Percentiles rank a stretch among this genome's conserved stretches.
phyloP scores from a whole-genome alignment of 1,140 invertebrate species.

The Ceratosolen solmsi region DNA sequence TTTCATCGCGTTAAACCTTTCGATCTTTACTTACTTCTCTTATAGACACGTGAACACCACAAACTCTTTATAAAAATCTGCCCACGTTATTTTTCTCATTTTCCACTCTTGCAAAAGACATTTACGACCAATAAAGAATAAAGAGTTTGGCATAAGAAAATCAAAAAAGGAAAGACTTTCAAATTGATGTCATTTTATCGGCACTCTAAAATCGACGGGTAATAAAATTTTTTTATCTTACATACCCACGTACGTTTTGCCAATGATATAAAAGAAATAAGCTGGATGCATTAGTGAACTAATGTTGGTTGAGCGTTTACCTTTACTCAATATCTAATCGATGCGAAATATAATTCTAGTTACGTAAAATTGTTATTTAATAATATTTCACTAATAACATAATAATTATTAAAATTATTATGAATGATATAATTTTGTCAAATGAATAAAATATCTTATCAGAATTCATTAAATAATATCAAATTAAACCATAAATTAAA shows the following conservation, averaged over 20 bases:
- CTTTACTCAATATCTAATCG: no score
- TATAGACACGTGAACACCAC: background rate
- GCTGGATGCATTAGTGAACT: background rate
- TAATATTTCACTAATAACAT: no score
- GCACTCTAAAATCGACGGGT: constrained; percentile 1
- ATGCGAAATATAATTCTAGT: no score
- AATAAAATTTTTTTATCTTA: constrained; percentile 33
- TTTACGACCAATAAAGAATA: constrained; percentile 39
- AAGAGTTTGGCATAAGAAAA: background rate
- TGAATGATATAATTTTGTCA: no score
- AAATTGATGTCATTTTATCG: constrained; percentile 14
- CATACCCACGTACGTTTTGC: background rate
- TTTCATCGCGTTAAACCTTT: background rate
- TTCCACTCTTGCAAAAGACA: background rate
- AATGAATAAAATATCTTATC: no score
- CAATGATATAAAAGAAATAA: background rate
- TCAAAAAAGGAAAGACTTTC: constrained; percentile 13
- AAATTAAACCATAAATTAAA: no score
- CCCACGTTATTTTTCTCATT: background rate
- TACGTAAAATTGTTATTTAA: no score
- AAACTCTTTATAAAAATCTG: constrained; percentile 11
- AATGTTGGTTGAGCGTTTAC: background rate
- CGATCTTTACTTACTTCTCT: background rate
- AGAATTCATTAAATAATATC: no score
- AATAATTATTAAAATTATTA: no score